Evolutionary conservation across 1,140 invertebrate species (phyloP), one percentile per base, ranked within the genome.

Genomic region (Anoplophora glabripennis): DNA sequence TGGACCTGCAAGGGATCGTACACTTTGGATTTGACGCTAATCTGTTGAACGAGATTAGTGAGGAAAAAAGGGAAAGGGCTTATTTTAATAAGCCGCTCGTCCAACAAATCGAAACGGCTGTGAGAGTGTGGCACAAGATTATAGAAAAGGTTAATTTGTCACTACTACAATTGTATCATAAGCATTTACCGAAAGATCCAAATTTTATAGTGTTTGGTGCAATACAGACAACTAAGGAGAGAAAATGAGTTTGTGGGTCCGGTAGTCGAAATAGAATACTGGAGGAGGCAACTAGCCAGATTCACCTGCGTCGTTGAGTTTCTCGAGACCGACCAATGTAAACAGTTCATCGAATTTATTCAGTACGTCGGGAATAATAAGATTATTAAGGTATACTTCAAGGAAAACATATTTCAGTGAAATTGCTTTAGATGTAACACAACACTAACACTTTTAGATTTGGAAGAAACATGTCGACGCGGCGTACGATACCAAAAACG

Each of bases 231-330:
- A 73, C 80, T 93, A 63, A 79, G 89, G 41, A 81, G 86, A n/a
- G 91, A 93, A 77, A 84, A 87, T 0, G 86, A 90, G 59, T 84
- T 85, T 68, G 86, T 89, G 59, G 91, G 91, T 0, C 92, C 92
- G 1, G 73, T 86, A 1, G 88, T 86, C 3, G 91, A 94, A 75
- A 75, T 93, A 34, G 86, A 86, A 36, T 89, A 93, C 67, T 93
- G 91, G 92, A 82, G 90, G 61, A 83, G 88, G 66, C 83, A 90
- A 54, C 78, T 90, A 45, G 84, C 86, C 0, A 84, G 83, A 42
- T 93, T 93, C 75, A 90, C 89, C 17, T 88, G 86, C 11, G 86
- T 94, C 28, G 83, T 88, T 0, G 88, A 92, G 69, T 89, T 92
- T 67, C 83, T 90, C 65, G 86, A 84, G 67, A 85, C 81, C 53